phyloP scores from a whole-genome alignment of 1,140 invertebrate genomes.

The Drosophila arizonae region DNA sequence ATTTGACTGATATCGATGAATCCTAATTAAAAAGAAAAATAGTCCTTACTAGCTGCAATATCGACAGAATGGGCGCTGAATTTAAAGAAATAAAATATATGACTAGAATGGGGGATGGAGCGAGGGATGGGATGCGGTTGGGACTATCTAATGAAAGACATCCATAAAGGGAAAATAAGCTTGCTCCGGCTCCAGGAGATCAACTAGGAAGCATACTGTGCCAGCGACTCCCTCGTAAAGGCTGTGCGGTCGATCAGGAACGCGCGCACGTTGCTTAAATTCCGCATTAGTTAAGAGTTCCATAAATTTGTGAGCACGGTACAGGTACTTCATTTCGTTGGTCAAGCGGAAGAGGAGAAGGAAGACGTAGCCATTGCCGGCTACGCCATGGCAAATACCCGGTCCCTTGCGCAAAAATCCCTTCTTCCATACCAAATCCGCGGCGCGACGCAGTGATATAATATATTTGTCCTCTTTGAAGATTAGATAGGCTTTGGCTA shows the following conservation, averaged over 20 bases:
- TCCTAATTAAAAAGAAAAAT: too few relatives aligned
- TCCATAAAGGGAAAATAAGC: slow-evolving; percentile 94
- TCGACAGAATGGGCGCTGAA: too few relatives aligned
- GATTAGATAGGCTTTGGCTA: slow-evolving; percentile 91
- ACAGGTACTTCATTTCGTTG: slow-evolving; percentile 87
- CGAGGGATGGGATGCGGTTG: background rate
- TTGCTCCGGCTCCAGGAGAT: slow-evolving; percentile 88
- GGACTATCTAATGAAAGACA: slow-evolving; percentile 84
- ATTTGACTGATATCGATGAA: too few relatives aligned
- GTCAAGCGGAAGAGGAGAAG: slow-evolving; percentile 91
- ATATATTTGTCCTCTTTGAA: slow-evolving; percentile 91
- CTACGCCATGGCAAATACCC: slow-evolving; percentile 92
- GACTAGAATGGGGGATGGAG: slow-evolving; percentile 47
- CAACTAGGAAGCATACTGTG: slow-evolving; percentile 91
- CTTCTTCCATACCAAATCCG: slow-evolving; percentile 90
- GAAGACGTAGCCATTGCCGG: slow-evolving; percentile 93
- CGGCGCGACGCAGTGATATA: slow-evolving; percentile 87
- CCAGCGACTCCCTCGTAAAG: slow-evolving; percentile 94
- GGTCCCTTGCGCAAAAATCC: slow-evolving; percentile 92
- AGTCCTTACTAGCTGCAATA: too few relatives aligned
- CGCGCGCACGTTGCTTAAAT: slow-evolving; percentile 87
- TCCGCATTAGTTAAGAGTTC: slow-evolving; percentile 88
- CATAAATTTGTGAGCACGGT: slow-evolving; percentile 90
- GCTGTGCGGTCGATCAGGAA: slow-evolving; percentile 91
- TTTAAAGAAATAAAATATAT: slow-evolving; percentile 23